Base-by-base conservation (phyloP, 1,140 invertebrate genomes). In the Apis cerana region DNA sequence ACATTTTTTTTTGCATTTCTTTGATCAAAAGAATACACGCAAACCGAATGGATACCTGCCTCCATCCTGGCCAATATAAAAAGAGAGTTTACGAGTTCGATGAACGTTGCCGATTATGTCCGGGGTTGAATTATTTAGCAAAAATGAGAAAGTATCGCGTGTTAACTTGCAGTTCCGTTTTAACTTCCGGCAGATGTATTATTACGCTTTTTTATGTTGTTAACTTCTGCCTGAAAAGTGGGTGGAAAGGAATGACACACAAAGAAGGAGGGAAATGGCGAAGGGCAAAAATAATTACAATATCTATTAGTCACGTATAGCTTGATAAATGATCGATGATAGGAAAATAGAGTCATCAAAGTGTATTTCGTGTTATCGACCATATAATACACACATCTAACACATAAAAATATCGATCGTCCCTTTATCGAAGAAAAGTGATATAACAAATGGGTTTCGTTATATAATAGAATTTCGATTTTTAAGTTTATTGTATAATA, bases 81-180 rank as follows among this genome's bases (percentile, higher is more conserved):
- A 80, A 74, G 33, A 43, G 56, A 64, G 71, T 87, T 71, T 77
- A 84, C 72, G 82, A 70, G 61, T 86, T 59, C 58, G 43, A 86
- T 64, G 33, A 17, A 64, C 67, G 33, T 48, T n/a, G 56, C n/a
- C 59, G 80, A 85, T 85, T 86, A 21, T 11, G 43, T 70, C 67
- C 3, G 58, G 0, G 17, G 11, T 15, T 82, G 75, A 70, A 82
- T 70, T 82, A 70, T 82, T 82, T 71, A 78, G 50, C 50, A 71
- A 82, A 82, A 78, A 69, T 71, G 81, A 58, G 33, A 64, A 78
- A 58, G 48, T 71, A 27, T 82, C n/a, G 81, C 81, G 81, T 82
- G 81, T 70, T 56, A 48, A 33, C n/a, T 58, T n/a, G 75, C 67
- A 64, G 50, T 82, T 82, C 65, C 75, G 65, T 71, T 82, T 50